Evolutionary conservation across 2,113 vertebrate species (phyloP), one percentile per base, ranked within the genome.

Genomic region (Dromaius novaehollandiae): DNA sequence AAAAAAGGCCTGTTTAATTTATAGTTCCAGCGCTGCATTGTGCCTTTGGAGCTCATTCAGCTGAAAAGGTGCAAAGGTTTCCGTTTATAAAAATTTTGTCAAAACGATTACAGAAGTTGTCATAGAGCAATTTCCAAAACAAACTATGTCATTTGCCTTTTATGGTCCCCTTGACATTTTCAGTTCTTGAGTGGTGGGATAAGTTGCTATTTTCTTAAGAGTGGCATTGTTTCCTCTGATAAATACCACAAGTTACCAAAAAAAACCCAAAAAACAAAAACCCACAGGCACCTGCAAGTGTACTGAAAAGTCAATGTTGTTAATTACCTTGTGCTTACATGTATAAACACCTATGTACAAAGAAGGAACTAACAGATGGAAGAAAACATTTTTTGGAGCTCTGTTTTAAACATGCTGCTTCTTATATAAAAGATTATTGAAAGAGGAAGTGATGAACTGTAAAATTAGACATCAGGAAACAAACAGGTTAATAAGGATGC

Each of bases 11-110:
- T 66, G 55, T 85, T 96, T 97, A 92, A 97, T 97, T 98, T 96
- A 86, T 93, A 76, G 95, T 97, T 91, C 79, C 51, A 87, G 95
- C 97, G 97, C 97, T 95, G 86, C 93, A 97, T 94, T 90, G 95
- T 92, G 86, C 95, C 93, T 96, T 94, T 78, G 75, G 93, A 97
- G 81, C 74, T 93, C 80, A 20, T 95, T 91, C 76, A 66, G 71
- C 65, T 93, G 88, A 95, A 94, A 79, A 93, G 66, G 71, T 86
- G 95, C 88, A 91, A 95, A 95, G 86, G 90, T 96, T 96, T 95
- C 85, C 86, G 78, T 93, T 95, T 95, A 95, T 94, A 88, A 69
- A 97, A 96, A 77, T 97, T 96, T 96, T 88, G 94, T 82, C 80
- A 91, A 94, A 95, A 96, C 68, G 58, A 93, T 95, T 89, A 86